These are phyloP conservation scores for Tipula confusa DNA, from an alignment of 2,888 invertebrate genomes.

Conservation along the genomic window DNA sequence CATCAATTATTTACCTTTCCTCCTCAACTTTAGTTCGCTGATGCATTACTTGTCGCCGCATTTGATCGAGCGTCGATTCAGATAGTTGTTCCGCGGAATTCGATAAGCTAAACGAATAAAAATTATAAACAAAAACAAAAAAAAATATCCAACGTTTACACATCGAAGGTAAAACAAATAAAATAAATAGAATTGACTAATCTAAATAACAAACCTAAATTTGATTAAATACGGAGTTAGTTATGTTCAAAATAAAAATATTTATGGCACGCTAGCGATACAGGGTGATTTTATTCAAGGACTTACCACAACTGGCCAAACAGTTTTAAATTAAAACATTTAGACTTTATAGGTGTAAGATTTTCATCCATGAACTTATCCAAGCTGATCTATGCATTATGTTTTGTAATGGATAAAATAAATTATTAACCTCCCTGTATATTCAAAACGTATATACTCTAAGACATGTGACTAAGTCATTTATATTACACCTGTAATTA, in stretches of 20 bases:
- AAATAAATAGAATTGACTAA: not conserved
- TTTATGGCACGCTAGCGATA: not conserved
- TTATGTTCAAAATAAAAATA: conserved; percentile 20
- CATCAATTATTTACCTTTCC: conserved; percentile 67
- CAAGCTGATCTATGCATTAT: conserved; percentile 26
- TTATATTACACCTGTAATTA: not conserved
- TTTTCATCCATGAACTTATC: not conserved
- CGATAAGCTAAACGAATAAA: conserved; percentile 26
- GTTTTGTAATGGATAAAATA: not conserved
- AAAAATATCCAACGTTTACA: not conserved
- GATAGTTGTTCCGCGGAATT: conserved; percentile 62
- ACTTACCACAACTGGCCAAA: not conserved
- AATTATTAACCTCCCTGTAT: not conserved
- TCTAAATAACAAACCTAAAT: not conserved
- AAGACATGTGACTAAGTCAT: not conserved
- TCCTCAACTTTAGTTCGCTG: conserved; percentile 76
- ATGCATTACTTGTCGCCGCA: conserved; percentile 72
- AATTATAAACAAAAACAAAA: conserved; percentile 4
- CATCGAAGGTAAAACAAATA: not conserved
- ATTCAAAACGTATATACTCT: not conserved
- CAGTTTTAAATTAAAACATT: not conserved
- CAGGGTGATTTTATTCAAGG: not conserved
- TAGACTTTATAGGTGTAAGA: not conserved
- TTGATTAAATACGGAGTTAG: not conserved
- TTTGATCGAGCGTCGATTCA: conserved; percentile 75